These are phyloP conservation scores for Actinopyga echinites DNA, from an alignment of 53 echinoderm and acorn worm species.

Conservation along the genomic window DNA sequence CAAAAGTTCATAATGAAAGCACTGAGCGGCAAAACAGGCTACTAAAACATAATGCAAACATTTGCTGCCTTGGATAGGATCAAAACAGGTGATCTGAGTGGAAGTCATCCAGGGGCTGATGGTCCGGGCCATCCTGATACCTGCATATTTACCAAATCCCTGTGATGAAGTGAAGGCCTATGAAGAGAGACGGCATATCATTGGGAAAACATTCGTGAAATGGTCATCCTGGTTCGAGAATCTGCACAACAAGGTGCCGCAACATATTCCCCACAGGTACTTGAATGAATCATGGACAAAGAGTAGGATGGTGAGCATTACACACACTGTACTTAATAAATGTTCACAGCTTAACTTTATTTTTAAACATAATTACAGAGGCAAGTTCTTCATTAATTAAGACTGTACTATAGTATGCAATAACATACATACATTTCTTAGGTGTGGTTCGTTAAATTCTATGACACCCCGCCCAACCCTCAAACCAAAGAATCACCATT, in stretches of 20 bases:
- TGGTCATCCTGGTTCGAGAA: neutral
- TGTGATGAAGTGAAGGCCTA: neutral
- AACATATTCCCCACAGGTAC: neutral
- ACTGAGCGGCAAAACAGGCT: neutral
- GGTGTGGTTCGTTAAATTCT: no score
- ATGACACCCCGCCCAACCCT: no score
- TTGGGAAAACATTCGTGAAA: neutral
- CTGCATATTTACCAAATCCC: neutral
- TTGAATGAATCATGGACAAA: neutral
- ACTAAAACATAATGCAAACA: neutral
- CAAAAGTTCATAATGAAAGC: neutral
- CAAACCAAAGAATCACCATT: no score
- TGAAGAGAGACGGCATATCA: neutral
- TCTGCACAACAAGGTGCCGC: neutral
- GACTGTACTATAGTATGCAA: no score
- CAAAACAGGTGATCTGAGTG: neutral
- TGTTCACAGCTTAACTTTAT: no score
- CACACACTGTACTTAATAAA: no score
- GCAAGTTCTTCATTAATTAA: no score
- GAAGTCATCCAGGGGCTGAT: neutral
- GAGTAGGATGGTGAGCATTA: neutral
- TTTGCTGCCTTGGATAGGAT: neutral
- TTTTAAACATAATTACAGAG: no score
- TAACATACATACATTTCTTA: no score
- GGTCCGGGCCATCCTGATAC: neutral